Evolutionary conservation across 2,797 vertebrate species (phyloP), one percentile per base, ranked within the genome.

Genomic region (Poecilia picta): DNA sequence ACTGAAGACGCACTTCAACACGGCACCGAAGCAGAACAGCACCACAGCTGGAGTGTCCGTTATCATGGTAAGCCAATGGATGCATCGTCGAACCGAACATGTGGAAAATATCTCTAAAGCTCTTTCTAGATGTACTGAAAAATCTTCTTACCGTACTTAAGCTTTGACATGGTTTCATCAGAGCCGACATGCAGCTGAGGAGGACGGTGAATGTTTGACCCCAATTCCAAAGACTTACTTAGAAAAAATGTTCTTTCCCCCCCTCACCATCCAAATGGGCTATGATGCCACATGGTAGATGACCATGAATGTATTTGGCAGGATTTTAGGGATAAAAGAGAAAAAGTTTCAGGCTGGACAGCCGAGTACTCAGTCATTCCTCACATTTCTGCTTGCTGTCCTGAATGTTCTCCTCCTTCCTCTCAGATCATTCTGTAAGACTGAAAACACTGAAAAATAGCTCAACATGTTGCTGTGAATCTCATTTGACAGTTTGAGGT

Each of bases 1-100:
- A 97, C 97, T 98, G 88, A 98, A 96, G 93, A 98, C 96, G 93
- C 98, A 99, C 96, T 99, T 99, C 95, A 97, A 96, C 91, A 95
- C 97, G 23, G 91, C 94, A 53, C 95, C 97, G 83, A 98, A 97
- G 92, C 96, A 97, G 94, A 96, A 87, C 95, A 96, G 91, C 95
- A 97, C 97, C 82, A 92, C 95, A 10, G 96, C 98, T 2, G 98
- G 97, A 55, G 98, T 98, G 92, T 97, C 98, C 0, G 96, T 99
- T 79, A 99, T 99, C 93, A 96, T 98, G 98, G 98, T 99, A 91
- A 98, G 97, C 39, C 36, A 49, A 20, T 5, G n/a, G 28, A 72
- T 76, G 31, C 51, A 8, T 18, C 31, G 43, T 70, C 74, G 75
- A 28, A 16, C 36, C 62, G 70, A 71, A 47, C 43, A 10, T 31